A percentile compares a stretch with the other conserved stretches of the same genome.
Conservation (phyloP, 2,888 invertebrate genomes). For the Stramonita haemastoma region DNA sequence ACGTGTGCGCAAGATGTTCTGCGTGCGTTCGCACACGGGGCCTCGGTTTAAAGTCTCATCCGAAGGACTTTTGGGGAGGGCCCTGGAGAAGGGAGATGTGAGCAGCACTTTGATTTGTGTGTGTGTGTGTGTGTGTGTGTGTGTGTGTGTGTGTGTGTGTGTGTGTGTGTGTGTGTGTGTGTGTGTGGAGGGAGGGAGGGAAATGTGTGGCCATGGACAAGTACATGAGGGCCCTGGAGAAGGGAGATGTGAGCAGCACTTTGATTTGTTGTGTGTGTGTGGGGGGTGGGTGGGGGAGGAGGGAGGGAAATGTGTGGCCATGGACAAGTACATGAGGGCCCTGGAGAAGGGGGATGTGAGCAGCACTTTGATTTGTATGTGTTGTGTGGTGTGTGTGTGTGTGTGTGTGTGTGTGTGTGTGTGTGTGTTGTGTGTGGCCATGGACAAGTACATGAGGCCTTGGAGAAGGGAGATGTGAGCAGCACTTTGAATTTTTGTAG, state of each 20-base stretch:
- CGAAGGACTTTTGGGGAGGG: too few relatives aligned
- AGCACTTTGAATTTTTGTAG: background rate
- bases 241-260: conserved; percentile 55
- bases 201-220: too few relatives aligned
- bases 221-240: conserved; percentile 83
- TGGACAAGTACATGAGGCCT: conserved; percentile 93
- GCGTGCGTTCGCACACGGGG: too few relatives aligned
- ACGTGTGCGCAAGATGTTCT: too few relatives aligned
- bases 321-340: conserved; percentile 94
- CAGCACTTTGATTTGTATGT: background rate
- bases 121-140: too few relatives aligned
- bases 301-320: conserved; percentile 96
- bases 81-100: conserved; percentile 80
- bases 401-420: background rate
- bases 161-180: background rate
- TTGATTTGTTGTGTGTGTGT: too few relatives aligned
- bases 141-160: too few relatives aligned
- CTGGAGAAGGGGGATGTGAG: conserved; percentile 79
- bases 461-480: conserved; percentile 78
- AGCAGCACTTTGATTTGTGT: conserved; percentile 28
- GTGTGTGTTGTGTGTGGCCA: conserved; percentile 79
- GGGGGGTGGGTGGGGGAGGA: too few relatives aligned
- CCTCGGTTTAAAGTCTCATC: too few relatives aligned
- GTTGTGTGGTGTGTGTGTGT: background rate
- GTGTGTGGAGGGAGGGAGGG: background rate